A percentile compares a stretch with the other conserved stretches of the same genome.
Evolutionary conservation across 1,140 invertebrate species (phyloP).

Genomic region (Saxidomus purpurata): DNA sequence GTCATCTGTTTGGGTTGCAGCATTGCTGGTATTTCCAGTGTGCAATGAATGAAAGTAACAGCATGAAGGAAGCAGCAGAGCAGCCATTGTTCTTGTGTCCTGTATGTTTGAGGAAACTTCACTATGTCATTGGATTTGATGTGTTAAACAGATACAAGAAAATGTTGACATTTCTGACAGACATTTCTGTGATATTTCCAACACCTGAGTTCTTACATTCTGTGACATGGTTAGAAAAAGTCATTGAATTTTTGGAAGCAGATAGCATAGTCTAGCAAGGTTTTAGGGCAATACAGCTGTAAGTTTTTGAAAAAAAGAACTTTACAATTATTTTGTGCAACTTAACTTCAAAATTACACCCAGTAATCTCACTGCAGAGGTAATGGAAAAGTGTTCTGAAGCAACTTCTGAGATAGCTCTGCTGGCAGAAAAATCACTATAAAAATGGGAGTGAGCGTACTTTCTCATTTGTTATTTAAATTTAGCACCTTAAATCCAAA

Average conservation of each 20-base stretch:
- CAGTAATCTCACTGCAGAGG: too few relatives aligned
- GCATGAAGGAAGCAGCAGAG: slow-evolving; percentile 72
- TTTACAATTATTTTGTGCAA: too few relatives aligned
- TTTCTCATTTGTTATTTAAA: too few relatives aligned
- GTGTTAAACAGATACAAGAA: slow-evolving; percentile 73
- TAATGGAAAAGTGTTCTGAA: too few relatives aligned
- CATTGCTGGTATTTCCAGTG: slow-evolving; percentile 81
- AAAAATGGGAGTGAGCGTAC: too few relatives aligned
- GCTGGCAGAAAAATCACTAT: too few relatives aligned
- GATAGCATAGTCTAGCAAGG: background rate
- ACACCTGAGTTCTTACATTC: slow-evolving; percentile 30
- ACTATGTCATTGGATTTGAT: slow-evolving; percentile 75
- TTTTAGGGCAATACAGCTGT: too few relatives aligned
- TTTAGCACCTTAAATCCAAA: too few relatives aligned
- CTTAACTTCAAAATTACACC: too few relatives aligned
- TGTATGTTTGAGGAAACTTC: slow-evolving; percentile 81
- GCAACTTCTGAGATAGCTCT: too few relatives aligned
- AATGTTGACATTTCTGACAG: slow-evolving; percentile 67
- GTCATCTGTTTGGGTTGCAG: slow-evolving; percentile 79
- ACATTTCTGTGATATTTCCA: slow-evolving; percentile 28
- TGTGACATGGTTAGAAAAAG: slow-evolving; percentile 57
- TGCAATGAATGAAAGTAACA: slow-evolving; percentile 82
- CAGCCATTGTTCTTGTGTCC: slow-evolving; percentile 83
- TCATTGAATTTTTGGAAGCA: slow-evolving; percentile 44
- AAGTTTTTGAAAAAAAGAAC: too few relatives aligned